phyloP scores from a whole-genome alignment of 1,140 invertebrate species.

The Bradysia coprophila region DNA sequence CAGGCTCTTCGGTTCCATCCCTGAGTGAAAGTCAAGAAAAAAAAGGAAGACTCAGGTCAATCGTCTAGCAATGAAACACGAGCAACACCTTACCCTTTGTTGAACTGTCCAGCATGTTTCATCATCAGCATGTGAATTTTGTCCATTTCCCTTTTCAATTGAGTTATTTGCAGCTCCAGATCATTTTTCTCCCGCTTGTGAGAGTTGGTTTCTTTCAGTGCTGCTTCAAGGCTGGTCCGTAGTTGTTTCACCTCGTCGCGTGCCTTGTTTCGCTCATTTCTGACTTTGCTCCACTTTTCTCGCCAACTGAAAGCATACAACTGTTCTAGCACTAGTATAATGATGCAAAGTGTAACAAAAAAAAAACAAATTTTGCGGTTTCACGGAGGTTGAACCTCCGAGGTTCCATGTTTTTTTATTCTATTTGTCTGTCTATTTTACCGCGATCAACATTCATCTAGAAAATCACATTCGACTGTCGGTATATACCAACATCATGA shows the following conservation, averaged over 20 bases:
- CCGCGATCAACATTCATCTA: no score
- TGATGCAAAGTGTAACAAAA: no score
- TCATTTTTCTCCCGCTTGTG: slow-evolving; percentile 66
- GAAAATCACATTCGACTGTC: no score
- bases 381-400: no score
- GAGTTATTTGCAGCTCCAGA: slow-evolving; percentile 59
- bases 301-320: no score
- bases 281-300: slow-evolving; percentile 90
- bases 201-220: slow-evolving; percentile 54
- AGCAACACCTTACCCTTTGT: slow-evolving; percentile 22
- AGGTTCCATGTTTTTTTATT: no score
- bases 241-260: slow-evolving; percentile 71
- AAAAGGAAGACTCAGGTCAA: no score
- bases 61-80: no score
- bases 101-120: slow-evolving; percentile 47
- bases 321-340: background rate
- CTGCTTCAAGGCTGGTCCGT: slow-evolving; percentile 55
- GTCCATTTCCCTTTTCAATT: slow-evolving; percentile 62
- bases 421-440: no score
- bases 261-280: slow-evolving; percentile 71
- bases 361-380: no score
- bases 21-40: background rate
- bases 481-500: no score
- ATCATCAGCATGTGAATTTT: slow-evolving; percentile 44
- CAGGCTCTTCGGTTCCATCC: slow-evolving; percentile 16